Evolutionary conservation across 2,113 vertebrate species (phyloP).

Genomic region (Bostrychus sinensis): DNA sequence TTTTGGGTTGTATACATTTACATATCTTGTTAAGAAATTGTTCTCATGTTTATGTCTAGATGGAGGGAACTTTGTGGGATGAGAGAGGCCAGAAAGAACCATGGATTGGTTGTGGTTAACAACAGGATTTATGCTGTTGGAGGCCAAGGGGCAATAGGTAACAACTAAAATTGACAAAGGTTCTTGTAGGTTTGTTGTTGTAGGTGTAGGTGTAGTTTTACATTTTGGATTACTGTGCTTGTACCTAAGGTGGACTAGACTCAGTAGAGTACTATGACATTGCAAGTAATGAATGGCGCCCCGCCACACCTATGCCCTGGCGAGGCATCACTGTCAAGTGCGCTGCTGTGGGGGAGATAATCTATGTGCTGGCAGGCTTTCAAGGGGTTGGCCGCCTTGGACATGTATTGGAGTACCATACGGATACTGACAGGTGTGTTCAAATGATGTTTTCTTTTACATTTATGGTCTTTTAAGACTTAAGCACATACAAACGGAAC

Average conservation of each 20-base stretch:
- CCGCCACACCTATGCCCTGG: slow-evolving; percentile 94
- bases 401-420: slow-evolving; percentile 94
- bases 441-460: background rate
- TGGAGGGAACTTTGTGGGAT: slow-evolving; percentile 96
- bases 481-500: background rate
- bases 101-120: slow-evolving; percentile 93
- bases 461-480: background rate
- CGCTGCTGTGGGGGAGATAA: slow-evolving; percentile 88
- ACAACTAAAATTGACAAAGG: background rate
- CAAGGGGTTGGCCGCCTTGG: slow-evolving; percentile 95
- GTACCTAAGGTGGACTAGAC: slow-evolving; percentile 87
- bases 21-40: background rate
- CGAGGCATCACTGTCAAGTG: slow-evolving; percentile 96
- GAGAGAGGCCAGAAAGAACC: slow-evolving; percentile 96
- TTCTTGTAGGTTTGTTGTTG: background rate
- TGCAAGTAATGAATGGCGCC: slow-evolving; percentile 91
- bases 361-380: slow-evolving; percentile 96
- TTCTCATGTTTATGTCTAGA: slow-evolving; percentile 67
- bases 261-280: slow-evolving; percentile 97
- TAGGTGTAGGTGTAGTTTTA: background rate
- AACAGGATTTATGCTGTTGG: slow-evolving; percentile 96
- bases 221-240: background rate
- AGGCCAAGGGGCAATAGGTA: slow-evolving; percentile 93
- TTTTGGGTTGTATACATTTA: background rate
- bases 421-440: slow-evolving; percentile 89